Conservation (phyloP, 2,888 invertebrate species). For the Agriopis marginaria region DNA sequence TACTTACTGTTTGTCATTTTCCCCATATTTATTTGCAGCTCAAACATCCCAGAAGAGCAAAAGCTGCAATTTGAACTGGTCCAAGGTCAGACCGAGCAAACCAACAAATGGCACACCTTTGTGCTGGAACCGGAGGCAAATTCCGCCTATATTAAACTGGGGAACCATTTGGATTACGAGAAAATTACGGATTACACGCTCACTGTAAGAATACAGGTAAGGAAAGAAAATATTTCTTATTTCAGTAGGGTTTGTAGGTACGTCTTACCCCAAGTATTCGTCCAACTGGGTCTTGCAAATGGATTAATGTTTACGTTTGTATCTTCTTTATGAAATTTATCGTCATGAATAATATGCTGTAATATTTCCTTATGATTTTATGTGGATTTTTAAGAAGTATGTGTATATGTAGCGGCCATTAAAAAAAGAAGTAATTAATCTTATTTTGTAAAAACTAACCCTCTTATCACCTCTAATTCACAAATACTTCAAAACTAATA, state of each 20-base stretch:
- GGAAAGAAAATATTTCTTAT: constrained; percentile 30
- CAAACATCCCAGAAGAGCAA: constrained; percentile 91
- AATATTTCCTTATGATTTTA: not conserved
- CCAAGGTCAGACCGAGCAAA: constrained; percentile 93
- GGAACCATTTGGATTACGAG: constrained; percentile 93
- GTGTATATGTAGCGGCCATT: no score
- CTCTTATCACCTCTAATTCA: no score
- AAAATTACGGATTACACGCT: constrained; percentile 93
- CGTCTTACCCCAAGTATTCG: constrained; percentile 10
- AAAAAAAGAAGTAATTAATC: no score
- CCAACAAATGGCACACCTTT: constrained; percentile 93
- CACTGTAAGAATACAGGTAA: constrained; percentile 91
- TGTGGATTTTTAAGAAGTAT: no score
- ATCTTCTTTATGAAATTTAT: constrained; percentile 12
- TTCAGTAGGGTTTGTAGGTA: constrained; percentile 10
- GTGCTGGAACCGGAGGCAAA: constrained; percentile 89
- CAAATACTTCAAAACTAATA: no score
- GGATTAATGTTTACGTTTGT: constrained; percentile 19
- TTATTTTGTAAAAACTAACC: no score
- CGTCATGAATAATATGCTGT: not conserved
- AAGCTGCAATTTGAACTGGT: constrained; percentile 93
- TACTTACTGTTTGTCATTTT: not conserved
- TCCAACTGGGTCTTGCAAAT: constrained; percentile 24
- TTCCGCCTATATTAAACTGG: constrained; percentile 91
- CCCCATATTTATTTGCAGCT: constrained; percentile 73